Percentiles rank a stretch among this genome's conserved stretches.
Conservation (phyloP, 2,797 vertebrate species). For the Trachops cirrhosus region DNA sequence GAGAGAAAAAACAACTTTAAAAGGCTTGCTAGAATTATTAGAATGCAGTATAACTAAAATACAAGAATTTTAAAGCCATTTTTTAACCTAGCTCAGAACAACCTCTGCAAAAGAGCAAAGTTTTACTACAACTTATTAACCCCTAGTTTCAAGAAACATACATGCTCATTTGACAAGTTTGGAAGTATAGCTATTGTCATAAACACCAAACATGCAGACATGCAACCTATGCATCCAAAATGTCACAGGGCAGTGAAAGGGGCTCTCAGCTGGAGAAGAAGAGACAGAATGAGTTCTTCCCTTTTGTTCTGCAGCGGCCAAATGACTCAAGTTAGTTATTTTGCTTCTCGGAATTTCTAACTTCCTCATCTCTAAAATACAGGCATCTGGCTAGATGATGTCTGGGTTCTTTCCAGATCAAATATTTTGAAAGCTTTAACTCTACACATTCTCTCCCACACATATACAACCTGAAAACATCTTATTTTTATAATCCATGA, state of each 20-base stretch:
- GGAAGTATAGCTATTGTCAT: not conserved
- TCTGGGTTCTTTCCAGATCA: constrained; percentile 50
- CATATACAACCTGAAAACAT: not conserved
- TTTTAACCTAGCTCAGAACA: constrained; percentile 29
- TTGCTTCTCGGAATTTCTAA: not conserved
- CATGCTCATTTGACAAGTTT: not conserved
- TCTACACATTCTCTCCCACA: not conserved
- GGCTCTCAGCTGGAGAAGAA: not conserved
- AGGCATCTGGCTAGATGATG: not conserved
- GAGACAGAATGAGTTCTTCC: not conserved
- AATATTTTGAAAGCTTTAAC: not conserved
- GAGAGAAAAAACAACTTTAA: not conserved
- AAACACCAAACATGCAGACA: not conserved
- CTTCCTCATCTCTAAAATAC: not conserved
- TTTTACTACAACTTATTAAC: not conserved
- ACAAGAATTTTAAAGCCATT: constrained; percentile 23
- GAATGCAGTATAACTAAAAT: not conserved
- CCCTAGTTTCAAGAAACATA: constrained; percentile 7
- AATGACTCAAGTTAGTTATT: not conserved
- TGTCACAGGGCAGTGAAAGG: not conserved
- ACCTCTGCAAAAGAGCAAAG: constrained; percentile 45
- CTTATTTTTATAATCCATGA: not conserved
- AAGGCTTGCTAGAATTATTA: not conserved
- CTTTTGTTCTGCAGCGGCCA: not conserved
- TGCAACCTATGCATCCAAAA: not conserved